Evolutionary conservation across 2,113 vertebrate species (phyloP), one percentile per base, ranked within the genome.

Genomic region (Seriola aureovittata): DNA sequence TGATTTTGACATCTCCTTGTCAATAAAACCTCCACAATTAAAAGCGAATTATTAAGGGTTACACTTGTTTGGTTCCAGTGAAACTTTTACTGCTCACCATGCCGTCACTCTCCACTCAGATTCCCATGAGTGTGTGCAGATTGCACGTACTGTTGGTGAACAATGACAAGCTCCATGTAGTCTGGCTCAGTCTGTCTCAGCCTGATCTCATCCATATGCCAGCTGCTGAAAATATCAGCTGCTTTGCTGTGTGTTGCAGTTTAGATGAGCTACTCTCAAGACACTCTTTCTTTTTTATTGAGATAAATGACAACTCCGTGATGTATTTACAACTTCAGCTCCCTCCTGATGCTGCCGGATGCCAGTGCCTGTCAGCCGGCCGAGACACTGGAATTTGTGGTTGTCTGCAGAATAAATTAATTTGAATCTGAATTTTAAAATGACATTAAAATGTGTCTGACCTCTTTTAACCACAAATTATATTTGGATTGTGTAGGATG

Each of bases 231-330:
- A 81, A 88, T 78, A 85, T 81, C 82, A 58, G 63, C 48, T 44
- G 32, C 36, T 83, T 78, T 86, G 66, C 71, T 65, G 64, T 11
- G 40, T n/a, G 42, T 46, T 67, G 79, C 86, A 80, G 82, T 86
- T 88, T 77, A 83, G 63, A 83, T 40, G 71, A 86, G 80, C 55
- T 54, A 50, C 87, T 93, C 90, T 90, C 80, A 32, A 81, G 78
- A 83, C 75, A 78, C 81, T 74, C 74, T 90, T 88, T 86, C 72
- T 75, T 84, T 89, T 76, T 91, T 63, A 85, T 81, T 71, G 84
- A 85, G 85, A 89, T 89, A 89, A 92, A 92, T 74, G 81, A 90
- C 78, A 82, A 60, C 69, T 32, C 34, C 67, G 75, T 69, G 58
- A 81, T 66, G 82, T 74, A 71, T 84, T 82, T 85, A 81, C 82